Conservation (phyloP, 1,140 invertebrate species). For the Anoplolepis gracilipes region DNA sequence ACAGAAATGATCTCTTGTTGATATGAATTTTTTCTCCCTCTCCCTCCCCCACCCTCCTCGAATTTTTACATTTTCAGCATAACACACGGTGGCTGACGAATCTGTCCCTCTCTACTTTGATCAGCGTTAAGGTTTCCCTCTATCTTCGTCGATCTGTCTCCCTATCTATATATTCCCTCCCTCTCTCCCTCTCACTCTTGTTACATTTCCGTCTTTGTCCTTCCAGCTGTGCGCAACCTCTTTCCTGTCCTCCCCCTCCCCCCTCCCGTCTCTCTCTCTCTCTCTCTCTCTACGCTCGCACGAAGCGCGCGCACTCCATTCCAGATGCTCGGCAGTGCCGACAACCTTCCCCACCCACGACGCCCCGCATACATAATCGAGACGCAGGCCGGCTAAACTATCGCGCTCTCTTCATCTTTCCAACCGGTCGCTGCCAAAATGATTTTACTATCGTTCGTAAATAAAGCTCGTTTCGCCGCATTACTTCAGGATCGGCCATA, state of each 20-base stretch:
- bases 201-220: slow-evolving; percentile 5
- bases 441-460: slow-evolving; percentile 52
- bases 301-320: slow-evolving; percentile 61
- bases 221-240: slow-evolving; percentile 40
- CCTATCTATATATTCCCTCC: slow-evolving; percentile 37
- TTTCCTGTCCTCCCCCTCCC: slow-evolving; percentile 40
- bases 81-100: slow-evolving; percentile 26
- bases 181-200: not conserved
- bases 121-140: slow-evolving; percentile 69
- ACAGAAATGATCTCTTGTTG: slow-evolving; percentile 15
- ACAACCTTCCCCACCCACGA: slow-evolving; percentile 67
- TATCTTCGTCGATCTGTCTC: slow-evolving; percentile 50
- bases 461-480: not conserved
- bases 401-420: not conserved
- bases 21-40: not conserved
- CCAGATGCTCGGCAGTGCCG: slow-evolving; percentile 75
- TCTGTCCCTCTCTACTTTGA: slow-evolving; percentile 59
- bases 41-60: no score
- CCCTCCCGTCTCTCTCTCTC: slow-evolving; percentile 34
- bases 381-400: slow-evolving; percentile 58
- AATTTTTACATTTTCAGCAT: slow-evolving; percentile 6
- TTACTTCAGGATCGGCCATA: not conserved
- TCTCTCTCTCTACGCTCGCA: slow-evolving; percentile 55
- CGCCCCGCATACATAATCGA: slow-evolving; percentile 64
- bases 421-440: slow-evolving; percentile 15